Evolutionary conservation across 2,888 invertebrate species (phyloP).

Genomic region (Harpalus rubripes): DNA sequence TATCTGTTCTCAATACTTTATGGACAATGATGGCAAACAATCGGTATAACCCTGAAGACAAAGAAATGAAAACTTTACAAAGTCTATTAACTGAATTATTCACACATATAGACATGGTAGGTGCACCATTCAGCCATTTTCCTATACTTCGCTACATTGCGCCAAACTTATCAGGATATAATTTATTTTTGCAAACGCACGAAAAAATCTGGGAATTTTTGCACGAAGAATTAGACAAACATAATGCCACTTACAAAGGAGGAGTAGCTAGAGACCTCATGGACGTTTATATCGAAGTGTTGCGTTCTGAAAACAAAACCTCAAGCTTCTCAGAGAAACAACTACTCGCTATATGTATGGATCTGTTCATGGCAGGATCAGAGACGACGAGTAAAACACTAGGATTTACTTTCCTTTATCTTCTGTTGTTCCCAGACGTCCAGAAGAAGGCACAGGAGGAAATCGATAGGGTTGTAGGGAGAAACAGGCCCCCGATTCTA

Average conservation of each 20-base stretch:
- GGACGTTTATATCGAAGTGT: slow-evolving; percentile 87
- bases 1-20: slow-evolving; percentile 88
- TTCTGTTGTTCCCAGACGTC: slow-evolving; percentile 85
- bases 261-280: slow-evolving; percentile 87
- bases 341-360: slow-evolving; percentile 88
- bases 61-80: slow-evolving; percentile 84
- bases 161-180: slow-evolving; percentile 88
- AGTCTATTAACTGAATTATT: slow-evolving; percentile 85
- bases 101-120: slow-evolving; percentile 89
- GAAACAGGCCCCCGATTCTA: slow-evolving; percentile 83
- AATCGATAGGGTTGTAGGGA: slow-evolving; percentile 87
- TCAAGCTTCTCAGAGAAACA: slow-evolving; percentile 85
- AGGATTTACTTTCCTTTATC: slow-evolving; percentile 87
- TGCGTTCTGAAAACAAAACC: slow-evolving; percentile 81
- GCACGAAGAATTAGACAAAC: slow-evolving; percentile 84
- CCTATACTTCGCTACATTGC: slow-evolving; percentile 86
- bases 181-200: slow-evolving; percentile 85
- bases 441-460: slow-evolving; percentile 88
- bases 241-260: slow-evolving; percentile 83
- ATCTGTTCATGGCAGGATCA: slow-evolving; percentile 92
- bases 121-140: slow-evolving; percentile 89
- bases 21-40: slow-evolving; percentile 92
- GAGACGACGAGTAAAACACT: slow-evolving; percentile 91
- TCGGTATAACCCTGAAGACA: slow-evolving; percentile 85
- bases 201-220: slow-evolving; percentile 86